phyloP scores from a whole-genome alignment of 1,140 invertebrate genomes.

The Lethrus apterus region DNA sequence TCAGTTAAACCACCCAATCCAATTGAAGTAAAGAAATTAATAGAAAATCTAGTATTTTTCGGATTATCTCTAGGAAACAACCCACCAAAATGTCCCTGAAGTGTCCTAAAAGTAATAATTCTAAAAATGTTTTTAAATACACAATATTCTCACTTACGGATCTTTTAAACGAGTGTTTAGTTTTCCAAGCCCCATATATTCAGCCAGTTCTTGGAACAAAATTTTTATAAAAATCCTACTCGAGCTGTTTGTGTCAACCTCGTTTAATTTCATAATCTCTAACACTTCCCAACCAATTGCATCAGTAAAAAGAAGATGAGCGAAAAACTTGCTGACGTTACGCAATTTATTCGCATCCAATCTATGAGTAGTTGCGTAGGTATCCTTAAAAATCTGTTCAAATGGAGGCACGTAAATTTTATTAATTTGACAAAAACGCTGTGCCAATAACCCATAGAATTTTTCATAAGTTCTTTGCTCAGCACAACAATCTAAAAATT shows the following conservation, averaged over 20 bases:
- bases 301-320: slow-evolving; percentile 93
- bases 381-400: slow-evolving; percentile 92
- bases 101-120: slow-evolving; percentile 51
- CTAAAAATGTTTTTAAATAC: background rate
- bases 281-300: slow-evolving; percentile 92
- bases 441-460: slow-evolving; percentile 91
- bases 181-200: slow-evolving; percentile 91
- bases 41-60: slow-evolving; percentile 94
- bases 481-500: slow-evolving; percentile 91
- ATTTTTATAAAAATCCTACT: slow-evolving; percentile 98
- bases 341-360: slow-evolving; percentile 93
- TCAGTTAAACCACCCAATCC: slow-evolving; percentile 94
- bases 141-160: slow-evolving; percentile 49
- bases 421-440: slow-evolving; percentile 89
- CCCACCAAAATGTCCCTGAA: slow-evolving; percentile 82
- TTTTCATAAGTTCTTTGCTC: slow-evolving; percentile 98
- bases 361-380: slow-evolving; percentile 88
- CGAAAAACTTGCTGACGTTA: slow-evolving; percentile 98
- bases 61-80: slow-evolving; percentile 94
- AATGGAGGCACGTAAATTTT: slow-evolving; percentile 87
- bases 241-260: slow-evolving; percentile 95
- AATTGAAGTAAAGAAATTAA: slow-evolving; percentile 99
- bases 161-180: slow-evolving; percentile 87
- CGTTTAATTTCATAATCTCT: slow-evolving; percentile 82
- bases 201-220: slow-evolving; percentile 91